Evolutionary conservation across 2,888 invertebrate genomes (phyloP).

Genomic region (Serripes groenlandicus): DNA sequence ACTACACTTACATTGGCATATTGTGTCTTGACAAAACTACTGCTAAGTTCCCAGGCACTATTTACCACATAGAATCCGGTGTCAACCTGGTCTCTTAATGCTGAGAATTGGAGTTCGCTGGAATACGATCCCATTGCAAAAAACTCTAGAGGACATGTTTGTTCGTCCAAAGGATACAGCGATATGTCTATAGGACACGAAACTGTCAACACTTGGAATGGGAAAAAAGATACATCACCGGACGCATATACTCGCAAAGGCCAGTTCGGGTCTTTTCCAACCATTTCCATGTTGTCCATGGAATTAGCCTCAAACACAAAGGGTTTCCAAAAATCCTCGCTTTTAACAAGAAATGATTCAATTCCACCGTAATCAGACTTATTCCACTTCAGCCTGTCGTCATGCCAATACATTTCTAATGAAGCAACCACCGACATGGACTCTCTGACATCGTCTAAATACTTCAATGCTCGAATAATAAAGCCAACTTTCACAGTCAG

Average conservation of each 20-base stretch:
- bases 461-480: background rate
- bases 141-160: background rate
- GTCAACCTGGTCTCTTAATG: background rate
- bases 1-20: background rate
- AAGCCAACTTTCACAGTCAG: background rate
- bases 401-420: background rate
- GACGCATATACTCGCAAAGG: background rate
- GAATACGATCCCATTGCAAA: background rate
- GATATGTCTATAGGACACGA: conserved; percentile 6
- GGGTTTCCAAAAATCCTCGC: background rate
- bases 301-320: background rate
- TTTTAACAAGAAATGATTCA: background rate
- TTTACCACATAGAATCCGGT: background rate
- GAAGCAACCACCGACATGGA: background rate
- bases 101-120: background rate
- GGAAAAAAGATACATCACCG: background rate
- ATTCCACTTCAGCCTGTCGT: background rate
- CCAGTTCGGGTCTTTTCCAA: conserved; percentile 1
- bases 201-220: background rate
- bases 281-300: conserved; percentile 4
- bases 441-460: background rate
- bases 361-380: background rate
- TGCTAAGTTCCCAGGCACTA: background rate
- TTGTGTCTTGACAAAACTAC: background rate
- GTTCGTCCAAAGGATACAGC: background rate